A percentile compares a stretch with the other conserved stretches of the same genome.
Conservation (phyloP, 2,797 vertebrate genomes). For the Florisuga fusca region DNA sequence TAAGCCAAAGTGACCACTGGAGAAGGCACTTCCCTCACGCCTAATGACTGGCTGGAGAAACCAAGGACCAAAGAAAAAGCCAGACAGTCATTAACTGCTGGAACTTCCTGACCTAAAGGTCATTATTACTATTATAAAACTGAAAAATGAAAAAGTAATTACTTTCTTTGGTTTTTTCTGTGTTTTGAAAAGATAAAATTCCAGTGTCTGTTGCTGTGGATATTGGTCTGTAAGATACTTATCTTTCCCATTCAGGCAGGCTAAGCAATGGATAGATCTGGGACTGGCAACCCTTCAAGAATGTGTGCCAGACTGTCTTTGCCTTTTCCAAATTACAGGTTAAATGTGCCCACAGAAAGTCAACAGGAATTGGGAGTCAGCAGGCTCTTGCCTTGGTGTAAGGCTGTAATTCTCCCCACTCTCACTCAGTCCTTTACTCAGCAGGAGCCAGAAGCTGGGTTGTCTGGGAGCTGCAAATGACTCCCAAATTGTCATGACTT, state of each 20-base stretch:
- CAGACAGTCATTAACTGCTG: constrained; percentile 71
- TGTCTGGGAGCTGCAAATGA: neutral
- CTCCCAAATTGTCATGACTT: neutral
- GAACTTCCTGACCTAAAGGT: constrained; percentile 73
- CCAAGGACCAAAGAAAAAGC: constrained; percentile 30
- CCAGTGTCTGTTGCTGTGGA: constrained; percentile 73
- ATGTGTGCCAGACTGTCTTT: constrained; percentile 39
- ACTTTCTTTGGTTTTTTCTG: constrained; percentile 48
- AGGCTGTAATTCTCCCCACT: neutral
- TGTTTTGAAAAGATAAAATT: constrained; percentile 77
- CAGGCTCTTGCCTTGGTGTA: neutral
- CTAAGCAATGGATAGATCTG: neutral
- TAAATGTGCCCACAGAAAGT: constrained; percentile 53
- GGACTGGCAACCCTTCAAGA: constrained; percentile 43
- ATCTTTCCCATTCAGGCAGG: constrained; percentile 47
- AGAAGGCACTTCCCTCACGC: constrained; percentile 47
- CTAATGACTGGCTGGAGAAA: constrained; percentile 70
- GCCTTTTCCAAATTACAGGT: constrained; percentile 59
- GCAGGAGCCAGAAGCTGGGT: neutral
- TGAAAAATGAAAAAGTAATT: constrained; percentile 78
- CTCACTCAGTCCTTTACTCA: neutral
- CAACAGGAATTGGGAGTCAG: constrained; percentile 1
- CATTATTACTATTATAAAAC: constrained; percentile 70
- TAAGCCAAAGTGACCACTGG: constrained; percentile 48
- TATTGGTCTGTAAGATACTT: constrained; percentile 65